phyloP scores from a whole-genome alignment of 2,888 invertebrate genomes.

The Nasonovia ribisnigri region DNA sequence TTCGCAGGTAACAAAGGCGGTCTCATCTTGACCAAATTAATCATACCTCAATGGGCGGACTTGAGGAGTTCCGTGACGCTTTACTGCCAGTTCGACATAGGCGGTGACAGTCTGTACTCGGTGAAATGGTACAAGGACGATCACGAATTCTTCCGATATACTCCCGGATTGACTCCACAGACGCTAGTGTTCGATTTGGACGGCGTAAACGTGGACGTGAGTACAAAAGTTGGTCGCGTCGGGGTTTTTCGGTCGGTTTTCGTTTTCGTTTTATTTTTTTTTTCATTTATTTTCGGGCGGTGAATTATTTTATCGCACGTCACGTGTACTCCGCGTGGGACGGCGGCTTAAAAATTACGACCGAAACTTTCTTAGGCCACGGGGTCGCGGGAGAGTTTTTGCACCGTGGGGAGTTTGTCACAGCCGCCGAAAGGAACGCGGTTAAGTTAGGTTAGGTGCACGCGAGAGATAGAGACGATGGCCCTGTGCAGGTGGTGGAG shows the following conservation, averaged over 20 bases:
- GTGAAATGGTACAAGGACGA: slow-evolving; percentile 64
- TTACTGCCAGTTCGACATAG: slow-evolving; percentile 41
- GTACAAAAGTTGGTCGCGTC: background rate
- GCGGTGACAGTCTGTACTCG: slow-evolving; percentile 43
- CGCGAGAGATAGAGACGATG: background rate
- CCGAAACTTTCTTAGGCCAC: background rate
- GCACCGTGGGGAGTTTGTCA: background rate
- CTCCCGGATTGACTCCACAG: slow-evolving; percentile 40
- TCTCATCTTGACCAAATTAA: slow-evolving; percentile 43
- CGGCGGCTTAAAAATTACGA: background rate
- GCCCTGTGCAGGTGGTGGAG: background rate
- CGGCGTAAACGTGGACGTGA: slow-evolving; percentile 52
- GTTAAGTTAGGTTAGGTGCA: background rate
- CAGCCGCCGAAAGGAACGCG: background rate
- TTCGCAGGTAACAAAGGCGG: slow-evolving; percentile 34
- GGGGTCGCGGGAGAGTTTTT: background rate
- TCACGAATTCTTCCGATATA: slow-evolving; percentile 54
- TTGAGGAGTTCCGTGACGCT: slow-evolving; percentile 41
- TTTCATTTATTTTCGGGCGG: background rate
- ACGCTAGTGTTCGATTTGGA: slow-evolving; percentile 40
- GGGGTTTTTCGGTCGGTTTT: background rate
- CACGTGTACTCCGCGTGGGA: background rate
- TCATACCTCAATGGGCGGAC: slow-evolving; percentile 49
- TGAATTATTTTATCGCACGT: background rate
- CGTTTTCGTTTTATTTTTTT: background rate